These are phyloP conservation scores for Hemichromis elongatus DNA, from an alignment of 2,113 vertebrate genomes.

Conservation along the genomic window DNA sequence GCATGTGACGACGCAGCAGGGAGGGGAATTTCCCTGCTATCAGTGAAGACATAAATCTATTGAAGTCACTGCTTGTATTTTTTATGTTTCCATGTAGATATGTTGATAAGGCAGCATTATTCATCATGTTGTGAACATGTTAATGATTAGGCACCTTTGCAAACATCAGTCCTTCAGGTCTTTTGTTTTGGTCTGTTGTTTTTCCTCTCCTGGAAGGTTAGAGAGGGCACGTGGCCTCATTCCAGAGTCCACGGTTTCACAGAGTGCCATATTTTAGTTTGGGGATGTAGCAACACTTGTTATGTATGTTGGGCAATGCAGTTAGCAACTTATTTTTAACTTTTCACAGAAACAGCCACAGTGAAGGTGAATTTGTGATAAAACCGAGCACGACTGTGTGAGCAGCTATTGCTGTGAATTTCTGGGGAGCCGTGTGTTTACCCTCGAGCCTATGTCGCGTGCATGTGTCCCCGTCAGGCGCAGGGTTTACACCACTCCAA, in stretches of 20 bases:
- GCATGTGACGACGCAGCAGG: constrained; percentile 21
- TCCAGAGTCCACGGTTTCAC: background rate
- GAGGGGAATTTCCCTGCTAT: constrained; percentile 42
- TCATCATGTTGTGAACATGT: background rate
- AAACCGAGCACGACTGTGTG: background rate
- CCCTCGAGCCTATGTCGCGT: background rate
- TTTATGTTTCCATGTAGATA: background rate
- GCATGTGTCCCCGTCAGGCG: background rate
- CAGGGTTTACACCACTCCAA: background rate
- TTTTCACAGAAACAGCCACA: background rate
- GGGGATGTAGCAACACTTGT: background rate
- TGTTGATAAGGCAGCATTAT: background rate
- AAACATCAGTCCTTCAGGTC: background rate
- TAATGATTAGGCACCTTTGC: background rate
- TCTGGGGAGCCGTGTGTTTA: background rate
- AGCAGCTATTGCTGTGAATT: background rate
- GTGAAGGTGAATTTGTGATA: background rate
- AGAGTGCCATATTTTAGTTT: background rate
- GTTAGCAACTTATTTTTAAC: background rate
- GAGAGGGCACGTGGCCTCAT: background rate
- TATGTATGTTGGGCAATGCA: background rate
- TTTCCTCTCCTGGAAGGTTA: background rate
- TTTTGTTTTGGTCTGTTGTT: background rate
- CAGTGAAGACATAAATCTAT: constrained; percentile 37
- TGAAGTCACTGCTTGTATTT: background rate